Evolutionary conservation across 2,113 vertebrate species (phyloP).

Genomic region (Hirundichthys speculiger): DNA sequence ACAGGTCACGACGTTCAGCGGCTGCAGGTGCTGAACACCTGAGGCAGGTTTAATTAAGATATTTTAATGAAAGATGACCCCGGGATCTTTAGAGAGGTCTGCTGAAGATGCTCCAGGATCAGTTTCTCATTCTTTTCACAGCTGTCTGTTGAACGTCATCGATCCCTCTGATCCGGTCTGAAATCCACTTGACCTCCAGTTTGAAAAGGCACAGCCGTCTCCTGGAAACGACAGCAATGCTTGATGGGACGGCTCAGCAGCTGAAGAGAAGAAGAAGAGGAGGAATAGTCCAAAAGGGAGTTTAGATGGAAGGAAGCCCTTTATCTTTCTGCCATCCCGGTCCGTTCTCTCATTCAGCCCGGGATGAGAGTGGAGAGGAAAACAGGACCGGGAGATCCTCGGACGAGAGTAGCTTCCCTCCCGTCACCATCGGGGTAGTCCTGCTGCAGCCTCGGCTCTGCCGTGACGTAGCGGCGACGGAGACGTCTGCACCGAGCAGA

Average conservation of each 20-base stretch:
- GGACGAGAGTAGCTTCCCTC: constrained; percentile 43
- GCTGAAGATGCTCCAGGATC: no score
- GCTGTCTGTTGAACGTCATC: no score
- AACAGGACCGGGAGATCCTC: constrained; percentile 13
- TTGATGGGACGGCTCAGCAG: constrained; percentile 13
- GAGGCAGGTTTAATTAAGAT: no score
- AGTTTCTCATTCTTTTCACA: no score
- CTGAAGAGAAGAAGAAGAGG: constrained; percentile 15
- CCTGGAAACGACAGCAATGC: neutral
- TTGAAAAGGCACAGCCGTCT: constrained; percentile 28
- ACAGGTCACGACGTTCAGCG: constrained; percentile 25
- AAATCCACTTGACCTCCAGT: constrained; percentile 37
- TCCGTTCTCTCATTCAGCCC: constrained; percentile 7
- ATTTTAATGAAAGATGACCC: no score
- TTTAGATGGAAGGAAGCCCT: constrained; percentile 17
- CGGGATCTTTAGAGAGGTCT: no score
- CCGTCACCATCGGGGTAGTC: constrained; percentile 56
- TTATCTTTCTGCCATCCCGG: neutral
- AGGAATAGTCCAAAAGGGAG: constrained; percentile 35
- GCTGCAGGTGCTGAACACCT: neutral
- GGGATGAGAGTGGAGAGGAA: neutral
- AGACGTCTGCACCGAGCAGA: constrained; percentile 58
- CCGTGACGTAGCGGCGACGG: constrained; percentile 64
- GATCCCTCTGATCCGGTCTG: constrained; percentile 7
- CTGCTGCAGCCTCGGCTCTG: constrained; percentile 53